phyloP scores from a whole-genome alignment of 2,888 invertebrate genomes.

The Meiosimyza decipiens region DNA sequence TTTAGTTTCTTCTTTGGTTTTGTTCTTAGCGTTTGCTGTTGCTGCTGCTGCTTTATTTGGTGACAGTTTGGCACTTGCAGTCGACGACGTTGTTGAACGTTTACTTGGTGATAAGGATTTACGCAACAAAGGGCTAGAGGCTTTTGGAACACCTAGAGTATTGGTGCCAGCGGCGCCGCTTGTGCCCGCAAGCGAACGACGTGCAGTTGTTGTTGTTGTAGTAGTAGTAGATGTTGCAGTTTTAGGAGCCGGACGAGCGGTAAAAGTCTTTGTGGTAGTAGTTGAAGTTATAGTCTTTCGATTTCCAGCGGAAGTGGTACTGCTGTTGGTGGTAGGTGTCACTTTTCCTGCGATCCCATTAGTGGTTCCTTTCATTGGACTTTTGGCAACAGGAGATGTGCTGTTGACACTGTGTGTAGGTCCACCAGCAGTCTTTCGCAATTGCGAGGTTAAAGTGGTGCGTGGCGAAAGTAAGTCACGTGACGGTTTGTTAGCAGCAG shows the following conservation, averaged over 20 bases:
- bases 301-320: slow-evolving; percentile 39
- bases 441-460: slow-evolving; percentile 55
- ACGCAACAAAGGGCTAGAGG: slow-evolving; percentile 44
- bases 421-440: slow-evolving; percentile 53
- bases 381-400: slow-evolving; percentile 44
- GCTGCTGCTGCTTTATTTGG: slow-evolving; percentile 42
- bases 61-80: slow-evolving; percentile 32
- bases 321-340: slow-evolving; percentile 17
- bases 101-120: slow-evolving; percentile 47
- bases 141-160: slow-evolving; percentile 20
- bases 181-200: slow-evolving; percentile 43
- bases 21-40: slow-evolving; percentile 49
- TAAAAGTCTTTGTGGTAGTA: slow-evolving; percentile 57
- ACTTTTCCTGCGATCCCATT: slow-evolving; percentile 39
- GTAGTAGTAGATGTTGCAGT: slow-evolving; percentile 44
- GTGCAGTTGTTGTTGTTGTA: slow-evolving; percentile 46
- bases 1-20: slow-evolving; percentile 54
- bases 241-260: slow-evolving; percentile 61
- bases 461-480: slow-evolving; percentile 59
- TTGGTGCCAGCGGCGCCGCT: slow-evolving; percentile 34
- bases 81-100: slow-evolving; percentile 33
- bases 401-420: slow-evolving; percentile 23
- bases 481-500: slow-evolving; percentile 52
- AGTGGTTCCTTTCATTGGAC: slow-evolving; percentile 50
- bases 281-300: slow-evolving; percentile 47